phyloP scores from a whole-genome alignment of 2,797 vertebrate species.

The Arctocebus calabarensis region DNA sequence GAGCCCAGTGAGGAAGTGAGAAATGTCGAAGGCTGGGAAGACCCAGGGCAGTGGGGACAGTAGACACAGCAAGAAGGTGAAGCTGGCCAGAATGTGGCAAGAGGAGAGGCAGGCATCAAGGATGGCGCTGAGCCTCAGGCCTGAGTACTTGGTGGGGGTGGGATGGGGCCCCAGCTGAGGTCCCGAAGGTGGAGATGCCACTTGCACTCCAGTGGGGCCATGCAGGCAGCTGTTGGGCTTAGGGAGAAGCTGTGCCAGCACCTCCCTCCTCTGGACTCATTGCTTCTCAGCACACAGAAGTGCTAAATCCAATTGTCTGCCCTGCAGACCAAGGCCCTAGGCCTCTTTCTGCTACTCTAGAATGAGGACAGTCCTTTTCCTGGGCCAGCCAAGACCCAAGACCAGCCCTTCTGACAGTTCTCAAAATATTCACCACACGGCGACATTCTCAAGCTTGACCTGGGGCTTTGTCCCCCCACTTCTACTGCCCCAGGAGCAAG shows the following conservation, averaged over 20 bases:
- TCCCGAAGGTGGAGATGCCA: not conserved
- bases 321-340: not conserved
- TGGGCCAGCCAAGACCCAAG: not conserved
- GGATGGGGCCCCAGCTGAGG: not conserved
- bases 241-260: not conserved
- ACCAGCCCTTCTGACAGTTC: not conserved
- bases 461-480: not conserved
- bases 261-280: not conserved
- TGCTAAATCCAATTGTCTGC: not conserved
- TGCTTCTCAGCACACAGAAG: not conserved
- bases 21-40: not conserved
- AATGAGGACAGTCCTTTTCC: not conserved
- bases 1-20: not conserved
- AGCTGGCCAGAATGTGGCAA: too few species aligned
- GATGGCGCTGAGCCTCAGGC: not conserved
- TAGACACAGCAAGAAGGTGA: too few species aligned
- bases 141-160: not conserved
- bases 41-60: not conserved
- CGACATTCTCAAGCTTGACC: not conserved
- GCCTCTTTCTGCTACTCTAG: not conserved
- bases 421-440: not conserved
- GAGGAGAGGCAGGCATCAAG: not conserved
- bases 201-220: not conserved
- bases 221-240: too few species aligned
- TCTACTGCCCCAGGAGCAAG: not conserved